Evolutionary conservation across 2,113 vertebrate species (phyloP), one percentile per base, ranked within the genome.

Genomic region (Hippolais icterina): DNA sequence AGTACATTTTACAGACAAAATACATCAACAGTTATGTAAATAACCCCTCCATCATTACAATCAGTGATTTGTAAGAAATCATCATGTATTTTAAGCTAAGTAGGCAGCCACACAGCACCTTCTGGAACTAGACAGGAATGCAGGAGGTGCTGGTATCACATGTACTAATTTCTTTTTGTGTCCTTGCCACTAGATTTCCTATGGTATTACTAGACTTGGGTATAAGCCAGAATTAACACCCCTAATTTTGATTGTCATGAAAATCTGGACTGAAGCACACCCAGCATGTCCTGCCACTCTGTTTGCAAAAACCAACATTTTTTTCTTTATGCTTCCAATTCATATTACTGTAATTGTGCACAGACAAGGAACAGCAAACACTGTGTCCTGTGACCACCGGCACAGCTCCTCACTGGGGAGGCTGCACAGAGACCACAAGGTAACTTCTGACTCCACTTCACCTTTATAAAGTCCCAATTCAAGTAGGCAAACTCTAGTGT

Each of bases 361-460:
- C 0, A 11, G 31, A 15, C 2, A 56, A 50, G 21, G 65, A 50
- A 9, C 18, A 82, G 53, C 70, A 52, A 7, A 12, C 23, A 3
- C 60, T 2, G 0, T 16, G 63, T 12, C 74, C 64, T 19, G 3
- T 4, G 12, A 11, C 28, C 52, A 33, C 53, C 33, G 31, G 22
- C 23, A 4, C 29, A 15, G 3, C 24, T 63, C 8, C 69, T 76
- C 33, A 2, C 28, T 17, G 41, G 5, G 20, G 11, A 37, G 19
- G 49, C 64, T 50, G 41, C 6, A 27, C 4, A 15, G 3, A 29
- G 25, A 17, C 9, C 54, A 21, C 0, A 0, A 16, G 25, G 20
- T 18, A 47, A 35, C 61, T 60, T 59, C 59, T 37, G 63, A 27
- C 63, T 28, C 52, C 12, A 57, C 5, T 20, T 35, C n/a, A 33